Evolutionary conservation across 1,140 invertebrate genomes (phyloP).

Genomic region (Hyposmocoma kahamanoa): DNA sequence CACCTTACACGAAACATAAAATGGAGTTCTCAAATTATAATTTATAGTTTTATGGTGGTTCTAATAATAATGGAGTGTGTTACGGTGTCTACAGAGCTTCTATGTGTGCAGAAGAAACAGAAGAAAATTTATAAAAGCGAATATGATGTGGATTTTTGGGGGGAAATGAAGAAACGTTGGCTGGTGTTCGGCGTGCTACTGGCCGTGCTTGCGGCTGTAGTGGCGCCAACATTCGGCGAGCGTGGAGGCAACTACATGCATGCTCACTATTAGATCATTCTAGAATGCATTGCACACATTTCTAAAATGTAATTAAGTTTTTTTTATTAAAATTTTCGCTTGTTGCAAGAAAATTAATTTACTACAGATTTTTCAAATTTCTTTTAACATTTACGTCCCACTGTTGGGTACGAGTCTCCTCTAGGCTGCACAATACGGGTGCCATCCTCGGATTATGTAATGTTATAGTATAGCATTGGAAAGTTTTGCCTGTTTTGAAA

Average conservation of each 20-base stretch:
- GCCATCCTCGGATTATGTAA: too few relatives aligned
- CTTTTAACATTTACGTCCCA: too few relatives aligned
- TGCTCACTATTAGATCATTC: slow-evolving; percentile 48
- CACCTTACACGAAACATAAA: too few relatives aligned
- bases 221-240: slow-evolving; percentile 42
- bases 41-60: too few relatives aligned
- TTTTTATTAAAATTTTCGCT: slow-evolving; percentile 9
- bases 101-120: slow-evolving; percentile 8
- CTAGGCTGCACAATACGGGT: too few relatives aligned
- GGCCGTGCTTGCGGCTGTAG: slow-evolving; percentile 34
- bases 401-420: too few relatives aligned
- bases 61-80: slow-evolving; percentile 18
- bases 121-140: too few relatives aligned
- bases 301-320: slow-evolving; percentile 49
- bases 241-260: slow-evolving; percentile 62
- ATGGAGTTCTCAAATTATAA: too few relatives aligned
- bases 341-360: slow-evolving; percentile 5
- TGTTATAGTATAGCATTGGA: too few relatives aligned
- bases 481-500: too few relatives aligned
- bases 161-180: slow-evolving; percentile 45
- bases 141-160: slow-evolving; percentile 40
- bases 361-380: too few relatives aligned
- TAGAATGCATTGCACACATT: slow-evolving; percentile 59
- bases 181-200: slow-evolving; percentile 39
- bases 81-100: slow-evolving; percentile 15